Evolutionary conservation across 2,113 vertebrate genomes (phyloP), one percentile per base, ranked within the genome.

Genomic region (Platichthys stellatus): DNA sequence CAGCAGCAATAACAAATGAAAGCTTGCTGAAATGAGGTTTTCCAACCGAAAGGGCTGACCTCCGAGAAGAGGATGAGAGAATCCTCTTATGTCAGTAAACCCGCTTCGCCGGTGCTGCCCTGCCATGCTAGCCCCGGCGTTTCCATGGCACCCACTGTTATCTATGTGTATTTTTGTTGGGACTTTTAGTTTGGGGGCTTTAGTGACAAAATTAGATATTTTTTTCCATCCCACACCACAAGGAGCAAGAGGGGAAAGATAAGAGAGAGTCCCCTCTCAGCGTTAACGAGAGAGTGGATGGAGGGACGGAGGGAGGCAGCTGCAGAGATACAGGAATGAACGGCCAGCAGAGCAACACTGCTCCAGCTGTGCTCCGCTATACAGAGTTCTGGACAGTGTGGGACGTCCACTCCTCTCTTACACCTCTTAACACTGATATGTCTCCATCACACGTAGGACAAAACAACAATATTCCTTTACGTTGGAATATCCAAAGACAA

Each of bases 41-140:
- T 66, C 64, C 62, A 21, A 70, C 64, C 62, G 74, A 90, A 86
- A 84, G 76, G 20, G 84, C 88, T 91, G 91, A 92, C 84, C 85
- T 81, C 63, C 60, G 85, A 81, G 58, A 60, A 77, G 69, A 63
- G 66, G 84, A 90, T 90, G 81, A 91, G 91, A 88, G 90, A 90
- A 92, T 93, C 91, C 85, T 92, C 89, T 93, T 92, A 93, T 92
- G 90, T 92, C 89, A 86, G 90, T 91, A 85, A 93, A 93, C 82
- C 89, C 70, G 77, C 92, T 90, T 85, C 81, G 35, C 78, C 3
- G 59, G 31, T 6, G 74, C 87, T 66, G 68, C 76, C 70, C 47
- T 89, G 82, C 89, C 77, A 74, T 82, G 90, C 90, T 91, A 84
- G 84, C 82, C 80, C 78, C 74, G 84, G 86, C 80, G 77, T 86